These are phyloP conservation scores for Tetranychus piercei DNA, from an alignment of 2,888 invertebrate genomes.

Conservation along the genomic window DNA sequence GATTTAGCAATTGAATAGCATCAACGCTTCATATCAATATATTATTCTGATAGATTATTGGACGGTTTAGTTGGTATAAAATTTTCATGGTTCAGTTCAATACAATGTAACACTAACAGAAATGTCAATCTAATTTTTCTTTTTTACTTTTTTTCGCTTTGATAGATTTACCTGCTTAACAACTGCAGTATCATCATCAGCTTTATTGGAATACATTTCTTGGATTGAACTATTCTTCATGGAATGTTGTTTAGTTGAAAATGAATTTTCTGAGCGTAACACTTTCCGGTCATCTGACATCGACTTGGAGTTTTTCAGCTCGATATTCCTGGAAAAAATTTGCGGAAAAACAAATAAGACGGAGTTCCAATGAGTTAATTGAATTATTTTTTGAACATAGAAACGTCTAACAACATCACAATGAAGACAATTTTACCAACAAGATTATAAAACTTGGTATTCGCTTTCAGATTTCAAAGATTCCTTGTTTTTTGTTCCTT, in stretches of 20 bases:
- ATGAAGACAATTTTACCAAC: too few species aligned
- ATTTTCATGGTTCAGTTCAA: neutral
- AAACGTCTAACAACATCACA: too few species aligned
- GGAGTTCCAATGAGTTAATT: too few species aligned
- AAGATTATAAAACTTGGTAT: too few species aligned
- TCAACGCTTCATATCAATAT: neutral
- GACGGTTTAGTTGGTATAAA: neutral
- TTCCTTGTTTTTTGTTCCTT: too few species aligned
- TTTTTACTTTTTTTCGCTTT: neutral
- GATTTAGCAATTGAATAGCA: neutral
- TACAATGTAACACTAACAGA: neutral
- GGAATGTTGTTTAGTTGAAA: neutral
- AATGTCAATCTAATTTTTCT: neutral
- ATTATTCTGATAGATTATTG: neutral
- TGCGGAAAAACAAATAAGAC: neutral
- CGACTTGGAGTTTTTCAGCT: neutral
- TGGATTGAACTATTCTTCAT: slow-evolving; percentile 1
- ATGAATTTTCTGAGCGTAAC: neutral
- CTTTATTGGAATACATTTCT: slow-evolving; percentile 8
- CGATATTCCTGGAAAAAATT: neutral
- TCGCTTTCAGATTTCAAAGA: too few species aligned
- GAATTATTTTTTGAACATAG: too few species aligned
- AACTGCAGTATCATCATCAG: slow-evolving; percentile 31
- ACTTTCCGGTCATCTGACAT: neutral
- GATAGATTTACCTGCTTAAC: slow-evolving; percentile 31